phyloP scores from a whole-genome alignment of 2,797 vertebrate species.

The Carapus acus region DNA sequence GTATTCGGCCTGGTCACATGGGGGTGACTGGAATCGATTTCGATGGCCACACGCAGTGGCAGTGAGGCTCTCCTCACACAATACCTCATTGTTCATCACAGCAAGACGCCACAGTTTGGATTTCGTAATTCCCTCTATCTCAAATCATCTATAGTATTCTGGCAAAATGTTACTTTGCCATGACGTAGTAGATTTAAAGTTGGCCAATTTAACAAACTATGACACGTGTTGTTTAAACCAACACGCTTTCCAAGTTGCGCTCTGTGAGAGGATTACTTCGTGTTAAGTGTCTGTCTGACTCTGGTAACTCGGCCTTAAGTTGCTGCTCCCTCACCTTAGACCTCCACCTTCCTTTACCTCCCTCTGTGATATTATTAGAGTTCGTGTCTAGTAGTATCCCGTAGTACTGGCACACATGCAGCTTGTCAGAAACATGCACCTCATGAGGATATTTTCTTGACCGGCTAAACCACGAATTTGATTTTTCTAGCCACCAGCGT shows the following conservation, averaged over 20 bases:
- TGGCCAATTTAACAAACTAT: too few relatives aligned
- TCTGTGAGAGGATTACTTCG: background rate
- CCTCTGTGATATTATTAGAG: background rate
- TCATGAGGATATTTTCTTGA: too few relatives aligned
- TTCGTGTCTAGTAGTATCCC: background rate
- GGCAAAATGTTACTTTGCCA: background rate
- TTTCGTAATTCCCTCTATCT: background rate
- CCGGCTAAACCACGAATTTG: too few relatives aligned
- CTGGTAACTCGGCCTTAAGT: background rate
- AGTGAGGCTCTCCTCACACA: slow-evolving; percentile 17
- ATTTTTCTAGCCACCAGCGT: too few relatives aligned
- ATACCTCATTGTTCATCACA: slow-evolving; percentile 7
- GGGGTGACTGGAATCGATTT: slow-evolving; percentile 19
- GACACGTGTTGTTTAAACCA: background rate
- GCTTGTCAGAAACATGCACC: too few relatives aligned
- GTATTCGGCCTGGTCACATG: slow-evolving; percentile 16
- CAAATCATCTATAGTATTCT: background rate
- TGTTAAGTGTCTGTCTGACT: background rate
- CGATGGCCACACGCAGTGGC: slow-evolving; percentile 24
- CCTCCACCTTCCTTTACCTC: background rate
- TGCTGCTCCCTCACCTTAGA: background rate
- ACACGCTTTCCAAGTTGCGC: background rate
- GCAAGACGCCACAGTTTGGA: slow-evolving; percentile 17
- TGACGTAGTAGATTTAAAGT: background rate
- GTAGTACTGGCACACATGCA: background rate